A percentile compares a stretch with the other conserved stretches of the same genome.
These are phyloP conservation scores for Litoditis marina DNA, from an alignment of 2,888 invertebrate genomes.

Conservation along the genomic window DNA sequence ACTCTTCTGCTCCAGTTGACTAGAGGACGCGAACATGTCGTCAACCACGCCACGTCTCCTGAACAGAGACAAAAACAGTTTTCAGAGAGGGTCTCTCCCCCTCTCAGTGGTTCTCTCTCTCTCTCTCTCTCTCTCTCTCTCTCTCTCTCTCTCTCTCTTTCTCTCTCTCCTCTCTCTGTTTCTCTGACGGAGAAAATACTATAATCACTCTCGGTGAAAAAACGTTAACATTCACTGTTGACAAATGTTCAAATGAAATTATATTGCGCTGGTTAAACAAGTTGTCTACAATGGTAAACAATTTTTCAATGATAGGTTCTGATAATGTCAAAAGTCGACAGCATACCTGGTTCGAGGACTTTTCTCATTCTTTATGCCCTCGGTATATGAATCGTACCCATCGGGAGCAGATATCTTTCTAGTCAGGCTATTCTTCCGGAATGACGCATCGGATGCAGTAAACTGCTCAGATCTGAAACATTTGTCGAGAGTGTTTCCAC, in stretches of 20 bases:
- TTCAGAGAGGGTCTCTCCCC: too few relatives aligned
- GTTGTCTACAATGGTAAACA: too few relatives aligned
- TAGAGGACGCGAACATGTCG: slow-evolving; percentile 30
- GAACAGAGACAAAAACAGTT: not conserved
- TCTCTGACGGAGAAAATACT: too few relatives aligned
- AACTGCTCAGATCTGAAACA: slow-evolving; percentile 23
- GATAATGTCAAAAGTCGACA: not conserved
- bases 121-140: too few relatives aligned
- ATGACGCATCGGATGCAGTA: slow-evolving; percentile 20
- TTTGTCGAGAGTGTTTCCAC: too few relatives aligned
- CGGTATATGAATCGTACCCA: slow-evolving; percentile 14
- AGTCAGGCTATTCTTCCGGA: slow-evolving; percentile 5
- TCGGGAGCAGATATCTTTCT: slow-evolving; percentile 22
- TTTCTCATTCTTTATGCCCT: slow-evolving; percentile 6
- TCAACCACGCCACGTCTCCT: slow-evolving; percentile 42
- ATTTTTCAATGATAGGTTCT: not conserved
- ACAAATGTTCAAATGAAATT: too few relatives aligned
- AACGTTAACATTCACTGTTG: too few relatives aligned
- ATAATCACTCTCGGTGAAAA: too few relatives aligned
- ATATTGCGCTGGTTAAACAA: too few relatives aligned
- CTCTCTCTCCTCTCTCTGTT: too few relatives aligned
- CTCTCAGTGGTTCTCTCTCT: too few relatives aligned
- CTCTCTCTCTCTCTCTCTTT: too few relatives aligned
- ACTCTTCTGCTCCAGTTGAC: slow-evolving; percentile 34
- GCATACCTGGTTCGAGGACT: slow-evolving; percentile 6